These are phyloP conservation scores for Atractosteus spatula DNA, from an alignment of 2,113 vertebrate genomes.

Conservation along the genomic window DNA sequence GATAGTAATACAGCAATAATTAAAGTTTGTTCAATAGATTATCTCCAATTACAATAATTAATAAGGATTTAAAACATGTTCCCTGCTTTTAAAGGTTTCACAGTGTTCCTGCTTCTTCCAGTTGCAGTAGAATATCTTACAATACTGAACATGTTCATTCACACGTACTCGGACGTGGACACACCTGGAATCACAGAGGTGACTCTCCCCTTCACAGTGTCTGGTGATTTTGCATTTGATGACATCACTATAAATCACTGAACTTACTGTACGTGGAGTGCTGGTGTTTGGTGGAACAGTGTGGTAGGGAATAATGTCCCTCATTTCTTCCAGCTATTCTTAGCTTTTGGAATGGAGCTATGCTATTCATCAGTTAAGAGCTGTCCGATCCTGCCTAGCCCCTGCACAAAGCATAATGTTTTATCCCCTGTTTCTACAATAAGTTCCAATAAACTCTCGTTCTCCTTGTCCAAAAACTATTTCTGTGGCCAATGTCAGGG, in stretches of 20 bases:
- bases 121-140: no score
- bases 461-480: no score
- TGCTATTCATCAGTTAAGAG: not conserved
- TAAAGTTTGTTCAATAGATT: no score
- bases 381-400: not conserved
- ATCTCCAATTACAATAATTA: no score
- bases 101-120: no score
- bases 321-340: not conserved
- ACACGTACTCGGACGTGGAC: not conserved
- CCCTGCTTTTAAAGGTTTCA: no score
- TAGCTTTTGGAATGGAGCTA: not conserved
- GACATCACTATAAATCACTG: slow-evolving; percentile 3
- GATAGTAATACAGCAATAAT: no score
- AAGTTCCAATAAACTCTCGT: no score
- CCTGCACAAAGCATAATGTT: no score
- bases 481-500: no score
- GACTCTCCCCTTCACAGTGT: not conserved
- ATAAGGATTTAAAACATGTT: not conserved
- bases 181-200: not conserved
- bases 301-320: not conserved
- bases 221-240: not conserved
- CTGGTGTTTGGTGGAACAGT: not conserved
- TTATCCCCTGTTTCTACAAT: no score
- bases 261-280: not conserved
- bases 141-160: no score